These are phyloP conservation scores for Adineta ricciae DNA, from an alignment of 2,888 invertebrate genomes.

Conservation along the genomic window DNA sequence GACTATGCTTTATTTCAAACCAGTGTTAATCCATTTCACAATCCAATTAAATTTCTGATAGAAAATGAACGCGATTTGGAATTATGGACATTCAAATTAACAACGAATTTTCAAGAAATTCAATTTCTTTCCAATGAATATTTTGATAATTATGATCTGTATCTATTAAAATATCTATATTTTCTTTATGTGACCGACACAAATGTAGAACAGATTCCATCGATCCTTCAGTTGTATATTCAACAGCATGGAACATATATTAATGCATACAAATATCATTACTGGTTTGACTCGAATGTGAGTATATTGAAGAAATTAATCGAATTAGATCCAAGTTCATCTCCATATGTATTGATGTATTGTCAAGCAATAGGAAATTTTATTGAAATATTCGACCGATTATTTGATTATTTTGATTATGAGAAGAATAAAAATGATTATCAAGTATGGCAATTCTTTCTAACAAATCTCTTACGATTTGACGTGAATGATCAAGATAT, in stretches of 20 bases:
- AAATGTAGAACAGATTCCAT: neutral
- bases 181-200: neutral
- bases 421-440: conserved; percentile 15
- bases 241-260: neutral
- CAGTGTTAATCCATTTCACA: neutral
- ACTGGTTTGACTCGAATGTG: neutral
- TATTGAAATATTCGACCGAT: neutral
- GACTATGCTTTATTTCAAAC: neutral
- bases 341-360: neutral
- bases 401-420: conserved; percentile 20
- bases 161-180: neutral
- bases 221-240: neutral
- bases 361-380: neutral
- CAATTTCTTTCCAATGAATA: neutral
- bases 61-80: neutral
- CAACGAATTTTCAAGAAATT: neutral
- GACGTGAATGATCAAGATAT: neutral
- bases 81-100: conserved; percentile 19
- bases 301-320: neutral
- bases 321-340: conserved; percentile 15
- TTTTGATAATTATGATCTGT: conserved; percentile 10
- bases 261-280: neutral
- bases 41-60: neutral
- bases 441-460: neutral
- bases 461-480: neutral